These are phyloP conservation scores for Donacobius atricapilla DNA, from an alignment of 2,113 vertebrate species.

Conservation along the genomic window DNA sequence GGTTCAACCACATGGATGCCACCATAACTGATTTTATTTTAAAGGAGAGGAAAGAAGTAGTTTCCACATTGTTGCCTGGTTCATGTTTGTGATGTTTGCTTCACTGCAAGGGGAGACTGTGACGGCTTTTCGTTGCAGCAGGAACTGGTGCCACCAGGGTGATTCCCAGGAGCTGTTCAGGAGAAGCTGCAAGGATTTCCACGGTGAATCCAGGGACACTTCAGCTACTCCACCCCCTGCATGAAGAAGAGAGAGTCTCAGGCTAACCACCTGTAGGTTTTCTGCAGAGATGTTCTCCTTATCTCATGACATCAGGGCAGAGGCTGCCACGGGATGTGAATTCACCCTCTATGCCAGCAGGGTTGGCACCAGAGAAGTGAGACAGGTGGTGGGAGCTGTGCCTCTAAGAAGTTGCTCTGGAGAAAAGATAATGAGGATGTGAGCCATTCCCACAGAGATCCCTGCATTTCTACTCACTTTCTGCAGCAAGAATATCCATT, in stretches of 20 bases:
- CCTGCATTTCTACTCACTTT: background rate
- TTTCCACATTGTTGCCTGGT: background rate
- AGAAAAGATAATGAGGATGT: background rate
- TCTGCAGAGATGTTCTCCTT: background rate
- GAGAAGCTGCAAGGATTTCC: background rate
- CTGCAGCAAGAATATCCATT: background rate
- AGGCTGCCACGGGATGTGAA: background rate
- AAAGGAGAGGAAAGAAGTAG: background rate
- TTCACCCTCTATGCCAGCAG: background rate
- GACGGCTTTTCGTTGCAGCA: background rate
- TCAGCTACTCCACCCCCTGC: background rate
- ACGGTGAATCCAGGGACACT: background rate
- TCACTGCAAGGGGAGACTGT: background rate
- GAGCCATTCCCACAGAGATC: background rate
- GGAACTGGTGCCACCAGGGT: background rate
- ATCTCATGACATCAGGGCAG: background rate
- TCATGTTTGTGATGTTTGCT: background rate
- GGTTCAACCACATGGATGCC: background rate
- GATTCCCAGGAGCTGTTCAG: background rate
- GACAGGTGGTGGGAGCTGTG: background rate
- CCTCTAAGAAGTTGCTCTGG: background rate
- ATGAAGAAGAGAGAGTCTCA: background rate
- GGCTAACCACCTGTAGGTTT: background rate
- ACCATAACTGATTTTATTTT: conserved; percentile 34
- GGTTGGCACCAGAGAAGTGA: background rate